Percentiles rank a stretch among this genome's conserved stretches.
phyloP scores from a whole-genome alignment of 1,140 invertebrate genomes.

The Drosophila mauritiana region DNA sequence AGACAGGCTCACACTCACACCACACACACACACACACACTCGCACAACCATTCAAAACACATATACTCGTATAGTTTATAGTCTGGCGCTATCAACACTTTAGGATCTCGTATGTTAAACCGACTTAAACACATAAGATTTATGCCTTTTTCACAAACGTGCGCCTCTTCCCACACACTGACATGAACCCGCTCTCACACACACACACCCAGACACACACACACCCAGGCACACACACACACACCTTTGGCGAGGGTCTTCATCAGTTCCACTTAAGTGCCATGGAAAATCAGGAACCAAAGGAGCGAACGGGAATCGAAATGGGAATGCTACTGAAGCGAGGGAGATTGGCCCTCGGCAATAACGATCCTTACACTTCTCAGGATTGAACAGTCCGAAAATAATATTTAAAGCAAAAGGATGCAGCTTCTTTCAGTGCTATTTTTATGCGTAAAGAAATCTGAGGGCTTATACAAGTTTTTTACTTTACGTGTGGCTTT shows the following conservation, averaged over 20 bases:
- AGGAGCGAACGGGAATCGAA: slow-evolving; percentile 22
- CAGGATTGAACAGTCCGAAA: slow-evolving; percentile 13
- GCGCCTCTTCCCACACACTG: slow-evolving; percentile 20
- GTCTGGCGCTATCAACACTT: slow-evolving; percentile 68
- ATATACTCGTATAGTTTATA: slow-evolving; percentile 58
- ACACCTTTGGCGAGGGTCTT: slow-evolving; percentile 27
- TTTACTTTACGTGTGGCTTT: no score
- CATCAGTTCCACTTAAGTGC: slow-evolving; percentile 60
- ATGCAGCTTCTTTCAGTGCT: background rate
- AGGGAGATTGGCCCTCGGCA: background rate
- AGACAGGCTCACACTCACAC: slow-evolving; percentile 8
- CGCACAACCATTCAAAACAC: slow-evolving; percentile 7
- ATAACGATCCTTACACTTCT: slow-evolving; percentile 24
- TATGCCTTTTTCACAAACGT: slow-evolving; percentile 61
- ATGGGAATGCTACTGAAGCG: background rate
- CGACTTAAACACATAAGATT: slow-evolving; percentile 68
- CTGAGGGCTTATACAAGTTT: no score
- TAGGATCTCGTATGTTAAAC: slow-evolving; percentile 69
- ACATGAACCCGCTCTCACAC: slow-evolving; percentile 3
- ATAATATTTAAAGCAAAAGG: slow-evolving; percentile 18
- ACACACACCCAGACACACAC: background rate
- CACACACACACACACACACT: slow-evolving; percentile 13
- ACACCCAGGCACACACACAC: slow-evolving; percentile 4
- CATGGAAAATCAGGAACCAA: slow-evolving; percentile 26
- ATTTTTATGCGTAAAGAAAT: no score